Percentiles rank a stretch among this genome's conserved stretches.
Evolutionary conservation across 2,113 vertebrate species (phyloP).

Genomic region (Pitta sordida): DNA sequence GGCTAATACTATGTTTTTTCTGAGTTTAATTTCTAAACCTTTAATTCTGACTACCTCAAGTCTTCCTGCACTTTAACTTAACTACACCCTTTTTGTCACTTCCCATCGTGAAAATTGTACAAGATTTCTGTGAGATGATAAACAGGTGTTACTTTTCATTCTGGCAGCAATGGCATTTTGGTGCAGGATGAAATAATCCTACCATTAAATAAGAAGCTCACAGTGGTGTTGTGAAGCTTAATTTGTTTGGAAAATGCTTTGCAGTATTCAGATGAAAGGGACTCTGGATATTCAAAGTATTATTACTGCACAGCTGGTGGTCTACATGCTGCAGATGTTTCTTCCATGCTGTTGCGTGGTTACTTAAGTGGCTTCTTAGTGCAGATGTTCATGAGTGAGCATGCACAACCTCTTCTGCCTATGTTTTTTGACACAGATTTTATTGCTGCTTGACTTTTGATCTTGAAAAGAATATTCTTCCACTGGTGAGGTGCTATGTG

Average conservation of each 20-base stretch:
- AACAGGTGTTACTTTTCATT: constrained; percentile 59
- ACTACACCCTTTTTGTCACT: not conserved
- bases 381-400: constrained; percentile 42
- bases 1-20: not conserved
- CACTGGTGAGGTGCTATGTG: constrained; percentile 17
- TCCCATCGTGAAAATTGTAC: not conserved
- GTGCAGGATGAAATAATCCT: constrained; percentile 53
- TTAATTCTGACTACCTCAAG: not conserved
- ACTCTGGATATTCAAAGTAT: constrained; percentile 46
- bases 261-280: constrained; percentile 62
- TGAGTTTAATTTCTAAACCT: not conserved
- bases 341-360: constrained; percentile 47
- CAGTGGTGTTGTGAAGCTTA: constrained; percentile 47
- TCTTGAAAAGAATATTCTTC: constrained; percentile 42
- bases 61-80: not conserved
- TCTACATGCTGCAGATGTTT: constrained; percentile 39
- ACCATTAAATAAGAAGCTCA: constrained; percentile 44
- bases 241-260: constrained; percentile 65
- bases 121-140: constrained; percentile 4
- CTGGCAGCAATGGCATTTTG: not conserved
- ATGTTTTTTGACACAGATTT: constrained; percentile 52
- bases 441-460: constrained; percentile 68
- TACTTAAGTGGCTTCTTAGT: constrained; percentile 33
- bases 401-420: not conserved
- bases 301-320: constrained; percentile 39